Base-by-base conservation (phyloP, 2,888 invertebrate genomes). In the Hypselothyrea guttata region DNA sequence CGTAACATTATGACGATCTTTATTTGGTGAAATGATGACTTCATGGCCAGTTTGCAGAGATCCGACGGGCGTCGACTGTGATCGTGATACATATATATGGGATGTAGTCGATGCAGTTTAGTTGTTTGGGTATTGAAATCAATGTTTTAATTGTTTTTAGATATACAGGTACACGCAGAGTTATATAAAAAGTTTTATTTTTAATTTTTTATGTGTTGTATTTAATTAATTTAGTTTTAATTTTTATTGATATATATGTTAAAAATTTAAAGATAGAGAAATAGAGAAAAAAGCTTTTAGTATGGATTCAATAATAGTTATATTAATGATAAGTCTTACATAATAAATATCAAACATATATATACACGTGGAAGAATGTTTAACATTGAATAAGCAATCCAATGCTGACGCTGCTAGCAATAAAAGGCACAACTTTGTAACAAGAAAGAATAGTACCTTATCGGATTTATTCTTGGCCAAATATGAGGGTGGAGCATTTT, bases 31-130 rank as follows among this genome's bases (percentile, higher is more conserved):
- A 83, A 96, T 94, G 76, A 97, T 94, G 77, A 96, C 94, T 91
- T 97, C 97, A 90, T 97, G 97, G 84, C 95, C 95, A 77, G 97
- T 96, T 91, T 96, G 96, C 88, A 97, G 92, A 46, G 97, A 97
- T 88, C 96, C 96, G 88, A 97, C 96, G 64, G 97, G 97, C 71
- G 97, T 97, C 75, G 96, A 96, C 97, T 97, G 93, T 76, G 51
- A 60, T 46, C 70, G 56, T 67, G 52, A 64, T 69, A 49, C 52
- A 48, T 46, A 34, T 42, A 35, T 30, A 38, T 30, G 13, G 65
- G 57, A 66, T 74, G 66, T 71, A 53, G 51, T 65, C 51, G 59
- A 59, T 65, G 46, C 44, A 51, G 54, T 53, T 60, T 16, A 51
- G 37, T 54, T 60, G 47, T 61, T 37, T 54, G 61, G 40, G 33